These are phyloP conservation scores for Cydia fagiglandana DNA, from an alignment of 1,140 invertebrate species.

Conservation along the genomic window DNA sequence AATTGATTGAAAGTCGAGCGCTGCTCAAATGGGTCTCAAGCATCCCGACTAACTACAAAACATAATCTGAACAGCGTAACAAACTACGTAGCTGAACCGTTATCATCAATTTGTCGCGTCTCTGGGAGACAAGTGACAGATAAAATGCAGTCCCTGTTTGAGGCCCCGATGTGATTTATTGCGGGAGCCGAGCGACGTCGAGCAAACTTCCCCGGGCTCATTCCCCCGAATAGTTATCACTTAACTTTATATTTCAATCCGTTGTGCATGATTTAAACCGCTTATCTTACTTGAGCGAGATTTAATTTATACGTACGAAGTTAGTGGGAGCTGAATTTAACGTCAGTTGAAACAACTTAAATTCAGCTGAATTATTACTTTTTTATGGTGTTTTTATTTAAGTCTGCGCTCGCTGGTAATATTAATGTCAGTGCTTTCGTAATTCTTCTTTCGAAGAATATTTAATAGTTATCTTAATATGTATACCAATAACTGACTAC, in stretches of 20 bases:
- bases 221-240: slow-evolving; percentile 32
- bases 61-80: background rate
- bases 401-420: background rate
- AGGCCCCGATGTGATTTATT: slow-evolving; percentile 53
- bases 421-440: background rate
- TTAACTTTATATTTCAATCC: slow-evolving; percentile 32
- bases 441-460: background rate
- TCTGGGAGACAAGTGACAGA: slow-evolving; percentile 54
- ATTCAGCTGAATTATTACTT: slow-evolving; percentile 5
- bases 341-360: slow-evolving; percentile 6
- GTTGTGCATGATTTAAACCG: slow-evolving; percentile 29
- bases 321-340: slow-evolving; percentile 29
- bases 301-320: slow-evolving; percentile 26
- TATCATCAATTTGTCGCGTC: slow-evolving; percentile 52
- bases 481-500: background rate
- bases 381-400: slow-evolving; percentile 17
- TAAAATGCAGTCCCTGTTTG: slow-evolving; percentile 54
- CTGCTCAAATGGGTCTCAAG: no score
- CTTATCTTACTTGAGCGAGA: slow-evolving; percentile 16
- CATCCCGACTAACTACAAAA: slow-evolving; percentile 13
- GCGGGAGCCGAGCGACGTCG: slow-evolving; percentile 32
- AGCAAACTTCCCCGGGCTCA: slow-evolving; percentile 30
- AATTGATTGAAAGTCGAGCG: no score
- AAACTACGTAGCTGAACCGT: slow-evolving; percentile 42
- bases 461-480: background rate